These are phyloP conservation scores for Bombus turneri DNA, from an alignment of 1,140 invertebrate species.

Conservation along the genomic window DNA sequence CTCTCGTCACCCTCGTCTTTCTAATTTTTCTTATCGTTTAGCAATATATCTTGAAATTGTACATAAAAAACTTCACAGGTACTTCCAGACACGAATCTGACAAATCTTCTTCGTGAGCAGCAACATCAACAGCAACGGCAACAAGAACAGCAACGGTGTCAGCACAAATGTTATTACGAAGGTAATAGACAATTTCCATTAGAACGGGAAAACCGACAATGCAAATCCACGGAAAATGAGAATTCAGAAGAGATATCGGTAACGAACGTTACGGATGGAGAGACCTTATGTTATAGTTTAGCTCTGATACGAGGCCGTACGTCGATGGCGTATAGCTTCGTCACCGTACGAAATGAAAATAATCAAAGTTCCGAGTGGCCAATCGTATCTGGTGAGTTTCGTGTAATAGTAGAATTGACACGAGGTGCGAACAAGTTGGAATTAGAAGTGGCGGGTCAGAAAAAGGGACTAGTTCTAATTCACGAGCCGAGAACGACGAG, in stretches of 20 bases:
- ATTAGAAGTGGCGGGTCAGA: constrained; percentile 74
- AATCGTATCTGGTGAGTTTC: constrained; percentile 78
- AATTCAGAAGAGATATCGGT: constrained; percentile 75
- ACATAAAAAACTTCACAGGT: constrained; percentile 66
- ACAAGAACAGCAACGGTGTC: not conserved
- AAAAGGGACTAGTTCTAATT: constrained; percentile 70
- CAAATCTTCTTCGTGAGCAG: constrained; percentile 56
- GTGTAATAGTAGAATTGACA: constrained; percentile 74
- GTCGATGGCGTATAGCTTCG: constrained; percentile 68
- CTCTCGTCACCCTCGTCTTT: not conserved
- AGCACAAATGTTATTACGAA: constrained; percentile 1
- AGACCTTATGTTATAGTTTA: constrained; percentile 78
- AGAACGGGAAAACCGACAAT: constrained; percentile 35
- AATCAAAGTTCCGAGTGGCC: constrained; percentile 76
- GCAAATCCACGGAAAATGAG: constrained; percentile 62
- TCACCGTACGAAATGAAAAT: constrained; percentile 74
- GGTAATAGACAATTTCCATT: not conserved
- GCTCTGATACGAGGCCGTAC: constrained; percentile 76
- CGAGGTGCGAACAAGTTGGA: constrained; percentile 77
- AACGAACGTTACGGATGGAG: constrained; percentile 76
- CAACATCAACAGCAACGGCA: constrained; percentile 18
- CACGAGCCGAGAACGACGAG: constrained; percentile 78
- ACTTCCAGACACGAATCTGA: constrained; percentile 70
- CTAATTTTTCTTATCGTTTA: not conserved
- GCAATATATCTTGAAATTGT: not conserved